A percentile compares a stretch with the other conserved stretches of the same genome.
These are phyloP conservation scores for Lepilemur septentrionalis DNA, from an alignment of 2,797 vertebrate genomes.

Conservation along the genomic window DNA sequence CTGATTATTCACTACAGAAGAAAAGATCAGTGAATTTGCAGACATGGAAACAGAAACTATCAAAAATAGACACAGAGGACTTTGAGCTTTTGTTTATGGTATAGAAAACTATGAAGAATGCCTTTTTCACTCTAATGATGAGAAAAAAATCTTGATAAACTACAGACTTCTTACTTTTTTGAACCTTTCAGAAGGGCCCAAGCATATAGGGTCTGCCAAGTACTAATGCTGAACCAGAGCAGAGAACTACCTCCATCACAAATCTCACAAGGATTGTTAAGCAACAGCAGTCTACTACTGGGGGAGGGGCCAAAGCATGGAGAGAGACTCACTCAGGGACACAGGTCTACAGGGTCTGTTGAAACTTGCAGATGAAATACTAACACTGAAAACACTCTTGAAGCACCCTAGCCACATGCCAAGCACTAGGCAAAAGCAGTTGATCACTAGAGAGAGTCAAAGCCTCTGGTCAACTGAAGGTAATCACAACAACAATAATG, in stretches of 20 bases:
- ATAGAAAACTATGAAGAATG: neutral
- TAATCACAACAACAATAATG: neutral
- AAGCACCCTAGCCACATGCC: neutral
- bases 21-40: slow-evolving; percentile 12
- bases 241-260: neutral
- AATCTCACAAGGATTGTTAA: neutral
- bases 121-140: neutral
- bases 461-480: neutral
- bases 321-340: neutral
- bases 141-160: neutral
- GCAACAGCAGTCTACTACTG: neutral
- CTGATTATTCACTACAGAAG: neutral
- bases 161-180: neutral
- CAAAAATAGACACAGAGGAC: neutral
- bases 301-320: neutral
- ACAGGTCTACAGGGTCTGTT: neutral
- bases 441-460: neutral
- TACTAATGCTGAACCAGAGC: neutral
- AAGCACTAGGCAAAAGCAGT: neutral
- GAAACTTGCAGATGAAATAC: neutral
- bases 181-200: neutral
- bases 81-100: neutral
- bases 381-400: neutral
- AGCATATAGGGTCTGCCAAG: neutral
- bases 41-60: neutral